Evolutionary conservation across 2,888 invertebrate genomes (phyloP).

Genomic region (Nephrotoma guestfalica): DNA sequence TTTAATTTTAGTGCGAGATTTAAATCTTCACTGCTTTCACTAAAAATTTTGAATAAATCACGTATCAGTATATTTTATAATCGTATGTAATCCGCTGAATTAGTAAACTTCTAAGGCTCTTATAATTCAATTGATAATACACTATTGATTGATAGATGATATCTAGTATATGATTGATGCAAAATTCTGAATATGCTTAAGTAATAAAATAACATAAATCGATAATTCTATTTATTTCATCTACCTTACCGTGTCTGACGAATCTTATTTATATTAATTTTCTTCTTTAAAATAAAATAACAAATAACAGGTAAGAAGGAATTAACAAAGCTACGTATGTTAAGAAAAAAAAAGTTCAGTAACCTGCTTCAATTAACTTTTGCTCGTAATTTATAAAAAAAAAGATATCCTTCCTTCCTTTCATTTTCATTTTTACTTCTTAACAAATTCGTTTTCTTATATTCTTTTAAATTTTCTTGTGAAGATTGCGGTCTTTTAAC

Average conservation of each 20-base stretch:
- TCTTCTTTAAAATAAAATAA: neutral
- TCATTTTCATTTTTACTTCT: neutral
- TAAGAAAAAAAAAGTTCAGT: neutral
- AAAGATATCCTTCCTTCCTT: neutral
- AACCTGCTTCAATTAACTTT: neutral
- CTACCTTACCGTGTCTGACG: neutral
- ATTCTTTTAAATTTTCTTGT: neutral
- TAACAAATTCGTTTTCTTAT: neutral
- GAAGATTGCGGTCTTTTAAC: neutral
- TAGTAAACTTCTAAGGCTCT: no score
- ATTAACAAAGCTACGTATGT: neutral
- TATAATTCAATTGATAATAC: no score
- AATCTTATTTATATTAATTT: neutral
- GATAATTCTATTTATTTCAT: neutral
- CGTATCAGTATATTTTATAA: neutral
- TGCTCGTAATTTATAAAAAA: neutral
- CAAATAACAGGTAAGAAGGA: neutral
- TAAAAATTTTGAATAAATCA: neutral
- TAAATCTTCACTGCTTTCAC: neutral
- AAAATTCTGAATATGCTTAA: no score
- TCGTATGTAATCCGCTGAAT: neutral
- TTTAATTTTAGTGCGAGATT: neutral
- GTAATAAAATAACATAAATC: no score
- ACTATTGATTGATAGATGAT: no score
- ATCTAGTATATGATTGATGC: no score